Evolutionary conservation across 2,113 vertebrate genomes (phyloP), one percentile per base, ranked within the genome.

Genomic region (Talpa occidentalis): DNA sequence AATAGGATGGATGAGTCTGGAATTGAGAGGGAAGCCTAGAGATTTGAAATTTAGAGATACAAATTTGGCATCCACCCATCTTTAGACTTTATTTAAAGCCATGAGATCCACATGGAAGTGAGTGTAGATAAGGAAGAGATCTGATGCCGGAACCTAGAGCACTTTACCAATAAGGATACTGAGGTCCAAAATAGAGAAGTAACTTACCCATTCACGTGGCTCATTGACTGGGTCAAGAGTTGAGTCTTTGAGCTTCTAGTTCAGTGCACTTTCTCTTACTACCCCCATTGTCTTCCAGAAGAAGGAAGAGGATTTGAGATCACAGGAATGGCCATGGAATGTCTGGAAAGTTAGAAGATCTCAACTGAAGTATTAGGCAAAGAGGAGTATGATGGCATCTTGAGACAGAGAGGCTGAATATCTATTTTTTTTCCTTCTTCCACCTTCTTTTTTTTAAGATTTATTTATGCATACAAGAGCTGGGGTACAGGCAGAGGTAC

Each of bases 11-110:
- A 56, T 60, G 44, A 80, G 42, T 93, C n/a, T 95, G 22, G 35
- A 88, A 52, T 67, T 81, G n/a, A 47, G 22, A 3, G 12, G 16
- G 91, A 30, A 72, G 7, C 49, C 17, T 95, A 6, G 24, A 52
- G 26, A 72, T 74, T 59, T 70, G 52, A 67, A 77, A 85, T 30
- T 85, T 82, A 14, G 10, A 59, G 32, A 47, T 82, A 24, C 24
- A 77, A 56, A 81, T 80, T 77, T 94, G 54, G 40, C 14, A 56
- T 84, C 21, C 30, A 77, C 44, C 22, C 67, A 28, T 40, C 11
- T 67, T 93, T 77, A 76, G 44, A 52, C 64, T 80, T 9, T 24
- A 62, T 82, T 93, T 72, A 93, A 91, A 89, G 30, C 42, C 62
- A 59, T 35, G 37, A 60, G 9, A 77, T 44, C 44, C 32, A 30